Percentiles rank a stretch among this genome's conserved stretches.
These are phyloP conservation scores for Cryptocephalus moraei DNA, from an alignment of 2,888 invertebrate species.

Conservation along the genomic window DNA sequence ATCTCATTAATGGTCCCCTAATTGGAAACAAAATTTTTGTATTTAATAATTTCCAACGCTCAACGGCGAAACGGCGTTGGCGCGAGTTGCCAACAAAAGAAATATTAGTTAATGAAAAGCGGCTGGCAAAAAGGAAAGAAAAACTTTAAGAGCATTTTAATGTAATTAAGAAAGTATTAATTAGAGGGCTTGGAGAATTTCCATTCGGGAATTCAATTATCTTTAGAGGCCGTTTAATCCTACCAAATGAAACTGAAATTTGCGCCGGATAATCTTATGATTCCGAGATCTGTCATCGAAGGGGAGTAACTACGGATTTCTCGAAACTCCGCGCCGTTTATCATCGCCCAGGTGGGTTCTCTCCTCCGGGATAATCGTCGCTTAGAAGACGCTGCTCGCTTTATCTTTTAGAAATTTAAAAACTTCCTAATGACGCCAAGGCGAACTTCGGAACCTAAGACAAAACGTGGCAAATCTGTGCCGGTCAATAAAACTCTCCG, in stretches of 20 bases:
- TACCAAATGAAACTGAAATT: conserved; percentile 4
- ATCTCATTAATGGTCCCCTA: too few relatives aligned
- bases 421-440: too few relatives aligned
- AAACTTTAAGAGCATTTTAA: background rate
- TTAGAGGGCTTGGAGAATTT: background rate
- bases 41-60: too few relatives aligned
- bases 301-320: conserved; percentile 10
- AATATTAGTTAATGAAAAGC: background rate
- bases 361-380: conserved; percentile 1
- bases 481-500: too few relatives aligned
- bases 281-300: conserved; percentile 19
- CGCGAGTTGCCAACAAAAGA: background rate
- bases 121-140: background rate
- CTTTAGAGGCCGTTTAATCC: background rate
- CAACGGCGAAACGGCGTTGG: too few relatives aligned
- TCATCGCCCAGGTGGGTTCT: conserved; percentile 24
- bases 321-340: conserved; percentile 17
- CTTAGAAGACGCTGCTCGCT: background rate
- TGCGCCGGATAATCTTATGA: conserved; percentile 17
- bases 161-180: conserved; percentile 1
- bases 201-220: background rate
- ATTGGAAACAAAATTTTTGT: too few relatives aligned
- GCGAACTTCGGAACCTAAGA: too few relatives aligned
- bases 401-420: too few relatives aligned
- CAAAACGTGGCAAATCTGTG: too few relatives aligned